These are phyloP conservation scores for Macaca mulatta DNA, from an alignment of 2,113 vertebrate species.

Conservation along the genomic window DNA sequence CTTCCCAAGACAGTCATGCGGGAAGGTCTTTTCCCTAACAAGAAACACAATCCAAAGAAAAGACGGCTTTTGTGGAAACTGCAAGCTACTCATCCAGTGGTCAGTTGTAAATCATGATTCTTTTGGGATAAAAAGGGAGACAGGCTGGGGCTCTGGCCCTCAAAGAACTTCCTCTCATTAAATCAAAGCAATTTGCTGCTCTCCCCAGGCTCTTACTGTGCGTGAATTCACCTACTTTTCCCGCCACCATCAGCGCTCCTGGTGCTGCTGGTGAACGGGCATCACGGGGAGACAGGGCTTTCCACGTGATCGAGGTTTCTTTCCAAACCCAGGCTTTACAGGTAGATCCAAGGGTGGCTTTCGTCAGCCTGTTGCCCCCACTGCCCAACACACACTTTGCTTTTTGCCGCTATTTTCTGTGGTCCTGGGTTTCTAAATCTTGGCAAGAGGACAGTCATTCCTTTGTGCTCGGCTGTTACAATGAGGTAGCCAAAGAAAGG, in stretches of 20 bases:
- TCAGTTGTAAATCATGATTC: slow-evolving; percentile 27
- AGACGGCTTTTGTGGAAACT: neutral
- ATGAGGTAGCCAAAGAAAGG: slow-evolving; percentile 88
- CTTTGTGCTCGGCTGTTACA: slow-evolving; percentile 87
- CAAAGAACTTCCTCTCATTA: slow-evolving; percentile 68
- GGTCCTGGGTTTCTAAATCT: slow-evolving; percentile 83
- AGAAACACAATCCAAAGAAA: slow-evolving; percentile 29
- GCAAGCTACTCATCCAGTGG: neutral
- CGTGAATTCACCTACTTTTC: neutral
- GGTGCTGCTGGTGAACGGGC: neutral
- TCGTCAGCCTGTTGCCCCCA: neutral
- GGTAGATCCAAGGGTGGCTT: slow-evolving; percentile 78
- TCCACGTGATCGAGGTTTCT: slow-evolving; percentile 48
- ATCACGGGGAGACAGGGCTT: neutral
- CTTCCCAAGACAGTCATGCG: neutral
- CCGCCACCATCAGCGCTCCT: neutral
- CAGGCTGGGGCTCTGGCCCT: slow-evolving; percentile 16
- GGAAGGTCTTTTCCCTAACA: slow-evolving; percentile 7
- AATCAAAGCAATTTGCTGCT: slow-evolving; percentile 27
- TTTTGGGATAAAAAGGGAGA: neutral
- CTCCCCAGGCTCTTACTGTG: neutral
- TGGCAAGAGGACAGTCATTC: slow-evolving; percentile 86
- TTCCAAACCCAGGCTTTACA: slow-evolving; percentile 69
- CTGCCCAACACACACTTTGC: slow-evolving; percentile 71
- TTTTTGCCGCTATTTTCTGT: slow-evolving; percentile 80